phyloP scores from a whole-genome alignment of 2,888 invertebrate genomes.

The Ischnus inquisitorius region DNA sequence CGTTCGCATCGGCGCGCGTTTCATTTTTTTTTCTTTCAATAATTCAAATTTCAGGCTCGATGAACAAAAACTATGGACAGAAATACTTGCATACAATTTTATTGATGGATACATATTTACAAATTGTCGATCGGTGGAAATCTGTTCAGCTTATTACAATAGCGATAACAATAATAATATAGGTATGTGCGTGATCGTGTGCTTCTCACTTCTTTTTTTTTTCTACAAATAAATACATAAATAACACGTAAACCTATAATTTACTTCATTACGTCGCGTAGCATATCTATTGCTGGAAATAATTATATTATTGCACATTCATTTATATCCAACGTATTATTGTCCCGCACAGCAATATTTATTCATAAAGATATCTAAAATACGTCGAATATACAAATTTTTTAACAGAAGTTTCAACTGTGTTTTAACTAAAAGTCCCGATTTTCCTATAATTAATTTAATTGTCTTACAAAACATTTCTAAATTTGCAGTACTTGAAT shows the following conservation, averaged over 20 bases:
- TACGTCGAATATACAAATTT: too few relatives aligned
- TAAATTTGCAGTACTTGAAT: too few relatives aligned
- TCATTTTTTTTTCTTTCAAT: neutral
- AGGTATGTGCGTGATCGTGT: constrained; percentile 3
- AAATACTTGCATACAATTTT: constrained; percentile 59
- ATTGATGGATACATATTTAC: constrained; percentile 74
- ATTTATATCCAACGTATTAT: neutral
- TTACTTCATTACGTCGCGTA: neutral
- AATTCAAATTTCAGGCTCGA: neutral
- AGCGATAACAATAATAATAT: constrained; percentile 12
- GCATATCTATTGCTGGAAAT: neutral
- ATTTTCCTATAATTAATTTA: too few relatives aligned
- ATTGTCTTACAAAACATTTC: too few relatives aligned
- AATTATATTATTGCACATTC: constrained; percentile 19
- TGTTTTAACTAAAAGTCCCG: too few relatives aligned
- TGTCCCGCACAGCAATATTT: neutral
- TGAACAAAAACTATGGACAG: neutral
- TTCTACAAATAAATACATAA: constrained; percentile 32
- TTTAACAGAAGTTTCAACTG: too few relatives aligned
- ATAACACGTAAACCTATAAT: constrained; percentile 6
- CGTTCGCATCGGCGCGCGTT: neutral
- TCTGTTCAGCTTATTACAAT: neutral
- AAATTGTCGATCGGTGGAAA: constrained; percentile 65
- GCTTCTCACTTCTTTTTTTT: neutral
- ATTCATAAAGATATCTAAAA: too few relatives aligned